Evolutionary conservation across 2,113 vertebrate genomes (phyloP).

Genomic region (Leptodactylus fuscus): DNA sequence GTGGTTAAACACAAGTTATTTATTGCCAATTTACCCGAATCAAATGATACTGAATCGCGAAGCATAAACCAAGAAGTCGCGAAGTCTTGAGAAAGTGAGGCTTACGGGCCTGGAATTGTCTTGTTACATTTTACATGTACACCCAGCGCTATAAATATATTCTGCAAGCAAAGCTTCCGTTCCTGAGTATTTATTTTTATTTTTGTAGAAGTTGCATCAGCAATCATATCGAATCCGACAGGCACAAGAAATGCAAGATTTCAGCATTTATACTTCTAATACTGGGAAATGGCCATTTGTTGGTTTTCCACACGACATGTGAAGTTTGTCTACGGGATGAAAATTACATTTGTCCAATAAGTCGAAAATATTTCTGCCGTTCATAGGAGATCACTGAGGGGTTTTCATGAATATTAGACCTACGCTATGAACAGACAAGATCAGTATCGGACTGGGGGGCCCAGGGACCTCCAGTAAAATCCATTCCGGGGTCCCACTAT

Average conservation of each 20-base stretch:
- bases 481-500: too few species aligned
- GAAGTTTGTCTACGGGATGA: not conserved
- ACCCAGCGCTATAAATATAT: slow-evolving; percentile 40
- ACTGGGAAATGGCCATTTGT: not conserved
- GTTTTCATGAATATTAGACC: too few species aligned
- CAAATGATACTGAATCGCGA: not conserved
- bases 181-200: slow-evolving; percentile 27
- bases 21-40: not conserved
- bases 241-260: slow-evolving; percentile 4
- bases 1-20: not conserved
- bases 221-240: slow-evolving; percentile 16
- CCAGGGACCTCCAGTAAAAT: too few species aligned
- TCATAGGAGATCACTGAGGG: not conserved
- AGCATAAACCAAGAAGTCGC: not conserved
- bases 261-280: slow-evolving; percentile 38
- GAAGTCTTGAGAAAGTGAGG: slow-evolving; percentile 4
- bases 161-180: slow-evolving; percentile 33
- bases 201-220: not conserved
- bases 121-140: slow-evolving; percentile 24
- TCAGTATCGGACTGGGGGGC: not conserved
- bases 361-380: not conserved
- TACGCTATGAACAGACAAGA: too few species aligned
- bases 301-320: not conserved
- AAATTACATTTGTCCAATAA: not conserved
- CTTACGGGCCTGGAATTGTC: not conserved